Conservation (phyloP, 1,140 invertebrate species). For the Drosophila bocki region DNA sequence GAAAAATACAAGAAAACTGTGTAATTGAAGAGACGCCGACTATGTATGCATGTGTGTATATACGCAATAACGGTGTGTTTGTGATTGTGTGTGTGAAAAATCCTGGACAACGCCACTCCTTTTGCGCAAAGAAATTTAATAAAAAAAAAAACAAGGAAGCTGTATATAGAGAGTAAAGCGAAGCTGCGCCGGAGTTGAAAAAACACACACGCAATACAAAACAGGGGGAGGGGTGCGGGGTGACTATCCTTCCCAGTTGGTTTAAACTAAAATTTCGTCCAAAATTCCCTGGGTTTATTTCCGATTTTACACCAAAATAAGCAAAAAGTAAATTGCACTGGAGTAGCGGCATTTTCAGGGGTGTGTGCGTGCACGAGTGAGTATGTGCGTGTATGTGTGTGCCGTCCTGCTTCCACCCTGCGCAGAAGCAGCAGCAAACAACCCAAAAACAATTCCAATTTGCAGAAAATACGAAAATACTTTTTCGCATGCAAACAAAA, state of each 20-base stretch:
- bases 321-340: constrained; percentile 29
- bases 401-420: constrained; percentile 49
- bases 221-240: constrained; percentile 9
- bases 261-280: constrained; percentile 4
- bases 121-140: constrained; percentile 70
- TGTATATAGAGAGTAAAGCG: constrained; percentile 48
- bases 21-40: constrained; percentile 28
- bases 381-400: neutral
- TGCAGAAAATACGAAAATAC: constrained; percentile 29
- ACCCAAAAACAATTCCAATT: constrained; percentile 39
- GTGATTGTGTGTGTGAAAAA: constrained; percentile 54
- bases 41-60: constrained; percentile 15
- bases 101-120: constrained; percentile 71
- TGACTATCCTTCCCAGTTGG: neutral
- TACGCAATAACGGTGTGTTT: constrained; percentile 10
- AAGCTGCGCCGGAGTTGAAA: constrained; percentile 75
- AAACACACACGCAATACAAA: constrained; percentile 43
- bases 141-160: constrained; percentile 43
- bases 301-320: constrained; percentile 13
- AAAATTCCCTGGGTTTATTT: constrained; percentile 3
- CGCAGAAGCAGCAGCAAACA: constrained; percentile 45
- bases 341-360: constrained; percentile 48
- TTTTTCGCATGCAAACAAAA: constrained; percentile 18
- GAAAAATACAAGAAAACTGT: constrained; percentile 9
- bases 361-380: constrained; percentile 23